These are phyloP conservation scores for Etia nguti DNA, from an alignment of 2,113 vertebrate genomes.

Conservation along the genomic window DNA sequence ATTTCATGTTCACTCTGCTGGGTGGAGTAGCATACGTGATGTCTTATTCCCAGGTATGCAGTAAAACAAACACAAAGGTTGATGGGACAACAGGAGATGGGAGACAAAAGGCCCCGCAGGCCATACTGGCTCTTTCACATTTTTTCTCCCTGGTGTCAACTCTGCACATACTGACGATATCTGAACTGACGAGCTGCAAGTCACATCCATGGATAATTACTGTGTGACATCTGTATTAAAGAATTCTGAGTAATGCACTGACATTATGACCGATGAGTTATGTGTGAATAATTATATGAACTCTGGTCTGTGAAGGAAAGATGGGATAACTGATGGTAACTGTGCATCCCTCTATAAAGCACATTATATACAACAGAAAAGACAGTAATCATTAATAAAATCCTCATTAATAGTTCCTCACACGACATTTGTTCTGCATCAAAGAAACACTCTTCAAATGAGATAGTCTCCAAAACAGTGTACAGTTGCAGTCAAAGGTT, in stretches of 20 bases:
- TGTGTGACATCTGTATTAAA: background rate
- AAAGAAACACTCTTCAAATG: background rate
- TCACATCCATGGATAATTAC: background rate
- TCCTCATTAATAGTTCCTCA: background rate
- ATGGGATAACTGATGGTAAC: background rate
- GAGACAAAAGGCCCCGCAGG: constrained; percentile 36
- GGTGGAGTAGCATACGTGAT: constrained; percentile 20
- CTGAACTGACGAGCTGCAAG: background rate
- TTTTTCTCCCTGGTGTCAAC: constrained; percentile 3
- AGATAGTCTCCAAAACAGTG: background rate
- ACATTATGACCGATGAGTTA: background rate
- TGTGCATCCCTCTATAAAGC: background rate
- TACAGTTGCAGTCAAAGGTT: background rate
- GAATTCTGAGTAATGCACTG: background rate
- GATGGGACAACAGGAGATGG: constrained; percentile 20
- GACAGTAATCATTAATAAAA: background rate
- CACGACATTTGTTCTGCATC: background rate
- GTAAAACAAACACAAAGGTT: constrained; percentile 10
- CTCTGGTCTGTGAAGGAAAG: background rate
- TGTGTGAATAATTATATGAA: background rate
- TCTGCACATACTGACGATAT: background rate
- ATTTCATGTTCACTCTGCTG: constrained; percentile 1
- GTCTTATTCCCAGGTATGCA: constrained; percentile 50
- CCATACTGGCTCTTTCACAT: constrained; percentile 54
- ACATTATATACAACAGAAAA: background rate